Conservation (phyloP, 2,888 invertebrate species). For the Ligdia adustata region DNA sequence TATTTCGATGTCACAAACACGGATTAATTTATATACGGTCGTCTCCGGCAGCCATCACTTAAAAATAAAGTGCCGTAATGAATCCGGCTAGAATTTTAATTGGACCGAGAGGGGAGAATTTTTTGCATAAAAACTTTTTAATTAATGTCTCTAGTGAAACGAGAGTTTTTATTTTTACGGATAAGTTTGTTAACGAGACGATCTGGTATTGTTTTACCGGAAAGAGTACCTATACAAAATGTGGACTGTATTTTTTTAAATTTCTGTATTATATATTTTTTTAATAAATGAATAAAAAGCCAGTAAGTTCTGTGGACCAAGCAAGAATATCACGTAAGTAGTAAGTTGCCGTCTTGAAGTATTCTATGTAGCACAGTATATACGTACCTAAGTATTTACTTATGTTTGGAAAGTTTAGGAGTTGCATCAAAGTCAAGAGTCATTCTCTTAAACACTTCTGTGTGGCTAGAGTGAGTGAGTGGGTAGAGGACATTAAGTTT, state of each 20-base stretch:
- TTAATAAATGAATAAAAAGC: no score
- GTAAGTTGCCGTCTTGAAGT: no score
- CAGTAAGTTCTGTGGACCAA: no score
- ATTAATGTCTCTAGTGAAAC: slow-evolving; percentile 70
- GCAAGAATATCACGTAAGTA: no score
- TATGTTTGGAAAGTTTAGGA: no score
- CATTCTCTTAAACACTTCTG: no score
- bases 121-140: slow-evolving; percentile 72
- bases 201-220: slow-evolving; percentile 58
- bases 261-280: no score
- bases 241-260: not conserved
- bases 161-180: slow-evolving; percentile 44
- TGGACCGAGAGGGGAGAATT: slow-evolving; percentile 56
- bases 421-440: no score
- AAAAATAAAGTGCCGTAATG: slow-evolving; percentile 72
- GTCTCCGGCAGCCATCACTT: slow-evolving; percentile 57
- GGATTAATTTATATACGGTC: slow-evolving; percentile 49
- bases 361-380: no score
- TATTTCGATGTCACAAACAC: slow-evolving; percentile 31
- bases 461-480: no score
- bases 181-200: slow-evolving; percentile 45
- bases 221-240: not conserved
- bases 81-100: slow-evolving; percentile 76
- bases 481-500: no score
- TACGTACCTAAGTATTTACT: no score